These are phyloP conservation scores for Helarctos malayanus DNA, from an alignment of 2,797 vertebrate genomes.

Conservation along the genomic window DNA sequence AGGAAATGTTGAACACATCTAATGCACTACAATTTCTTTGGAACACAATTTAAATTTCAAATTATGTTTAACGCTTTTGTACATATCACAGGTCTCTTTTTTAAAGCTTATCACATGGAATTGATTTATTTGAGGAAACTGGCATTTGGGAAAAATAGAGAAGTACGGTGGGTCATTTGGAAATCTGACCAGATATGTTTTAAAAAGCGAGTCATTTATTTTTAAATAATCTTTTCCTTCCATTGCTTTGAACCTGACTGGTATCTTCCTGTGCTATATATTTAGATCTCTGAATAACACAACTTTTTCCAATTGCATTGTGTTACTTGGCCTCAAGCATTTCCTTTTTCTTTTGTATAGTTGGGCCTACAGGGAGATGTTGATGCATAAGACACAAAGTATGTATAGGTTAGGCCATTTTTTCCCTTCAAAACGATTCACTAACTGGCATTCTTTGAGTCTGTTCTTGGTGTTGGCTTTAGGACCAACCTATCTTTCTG, in stretches of 20 bases:
- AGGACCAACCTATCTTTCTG: background rate
- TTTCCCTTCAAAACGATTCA: conserved; percentile 24
- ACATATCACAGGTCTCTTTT: conserved; percentile 48
- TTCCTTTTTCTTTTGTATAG: conserved; percentile 38
- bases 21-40: conserved; percentile 70
- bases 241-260: conserved; percentile 55
- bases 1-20: conserved; percentile 70
- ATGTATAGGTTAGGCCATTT: background rate
- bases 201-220: background rate
- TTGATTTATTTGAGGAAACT: conserved; percentile 65
- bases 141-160: conserved; percentile 39
- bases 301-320: conserved; percentile 1
- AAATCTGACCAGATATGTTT: conserved; percentile 13
- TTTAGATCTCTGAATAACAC: conserved; percentile 20
- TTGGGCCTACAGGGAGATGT: background rate
- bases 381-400: background rate
- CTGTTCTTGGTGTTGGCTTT: conserved; percentile 17
- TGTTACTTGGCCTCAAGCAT: background rate
- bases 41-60: conserved; percentile 80
- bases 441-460: background rate
- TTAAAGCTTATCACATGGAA: conserved; percentile 67
- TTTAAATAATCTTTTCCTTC: conserved; percentile 51
- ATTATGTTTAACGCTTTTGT: conserved; percentile 74
- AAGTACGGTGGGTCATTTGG: conserved; percentile 20
- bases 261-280: conserved; percentile 29